Conservation (phyloP, 2,797 vertebrate species). For the Ispidina lecontei region DNA sequence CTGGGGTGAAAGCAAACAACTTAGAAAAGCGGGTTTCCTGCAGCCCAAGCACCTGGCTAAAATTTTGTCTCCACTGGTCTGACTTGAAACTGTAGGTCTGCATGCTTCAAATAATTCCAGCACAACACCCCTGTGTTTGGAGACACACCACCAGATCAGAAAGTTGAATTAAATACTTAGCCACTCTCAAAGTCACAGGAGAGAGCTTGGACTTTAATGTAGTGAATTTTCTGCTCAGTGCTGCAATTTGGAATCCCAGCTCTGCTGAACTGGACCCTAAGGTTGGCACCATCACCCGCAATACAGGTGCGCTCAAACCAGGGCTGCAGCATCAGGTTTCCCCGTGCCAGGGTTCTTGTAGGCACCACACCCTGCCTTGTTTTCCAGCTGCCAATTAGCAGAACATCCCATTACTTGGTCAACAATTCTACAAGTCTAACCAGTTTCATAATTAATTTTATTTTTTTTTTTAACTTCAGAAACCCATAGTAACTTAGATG, state of each 20-base stretch:
- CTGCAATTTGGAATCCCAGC: slow-evolving; percentile 2
- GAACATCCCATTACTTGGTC: slow-evolving; percentile 34
- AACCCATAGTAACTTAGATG: neutral
- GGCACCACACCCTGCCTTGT: neutral
- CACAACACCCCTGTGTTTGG: neutral
- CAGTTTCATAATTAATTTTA: neutral
- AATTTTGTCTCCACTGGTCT: neutral
- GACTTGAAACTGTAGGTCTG: neutral
- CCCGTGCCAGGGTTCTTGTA: neutral
- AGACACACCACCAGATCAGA: slow-evolving; percentile 25
- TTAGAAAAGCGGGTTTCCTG: slow-evolving; percentile 40
- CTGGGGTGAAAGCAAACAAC: slow-evolving; percentile 17
- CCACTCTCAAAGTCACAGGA: slow-evolving; percentile 23
- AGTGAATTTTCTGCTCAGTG: slow-evolving; percentile 37
- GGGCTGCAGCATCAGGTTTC: neutral
- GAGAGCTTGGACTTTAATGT: neutral
- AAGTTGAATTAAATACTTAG: slow-evolving; percentile 66
- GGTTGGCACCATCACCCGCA: neutral
- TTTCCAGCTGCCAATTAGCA: slow-evolving; percentile 51
- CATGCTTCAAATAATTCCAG: slow-evolving; percentile 7
- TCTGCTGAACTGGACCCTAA: neutral
- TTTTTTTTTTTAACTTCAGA: neutral
- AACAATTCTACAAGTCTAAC: slow-evolving; percentile 55
- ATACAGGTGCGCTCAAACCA: neutral
- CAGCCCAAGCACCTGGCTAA: neutral